phyloP scores from a whole-genome alignment of 92 coral and sea anemone species.

The Porites evermanni region DNA sequence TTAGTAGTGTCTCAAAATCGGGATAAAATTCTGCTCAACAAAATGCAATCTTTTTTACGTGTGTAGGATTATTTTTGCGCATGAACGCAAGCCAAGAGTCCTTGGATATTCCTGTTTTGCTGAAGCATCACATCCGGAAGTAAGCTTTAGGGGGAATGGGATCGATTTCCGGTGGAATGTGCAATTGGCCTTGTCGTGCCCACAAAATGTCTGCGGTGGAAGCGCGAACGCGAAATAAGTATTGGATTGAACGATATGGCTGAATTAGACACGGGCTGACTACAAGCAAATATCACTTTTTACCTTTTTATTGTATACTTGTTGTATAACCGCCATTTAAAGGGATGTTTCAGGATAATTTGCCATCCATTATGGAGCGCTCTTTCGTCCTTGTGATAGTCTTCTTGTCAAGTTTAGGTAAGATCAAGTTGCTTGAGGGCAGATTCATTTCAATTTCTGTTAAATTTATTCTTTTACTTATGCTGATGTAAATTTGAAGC shows the following conservation, averaged over 20 bases:
- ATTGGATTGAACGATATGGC: slow-evolving; percentile 1
- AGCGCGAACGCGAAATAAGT: background rate
- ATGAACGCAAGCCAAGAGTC: no score
- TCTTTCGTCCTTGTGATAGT: background rate
- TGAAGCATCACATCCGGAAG: slow-evolving; percentile 22
- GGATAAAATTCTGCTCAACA: no score
- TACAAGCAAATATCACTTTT: background rate
- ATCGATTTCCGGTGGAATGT: slow-evolving; percentile 25
- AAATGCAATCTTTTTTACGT: no score
- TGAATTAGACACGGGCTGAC: slow-evolving; percentile 6
- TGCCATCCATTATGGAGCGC: slow-evolving; percentile 11
- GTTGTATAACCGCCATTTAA: background rate
- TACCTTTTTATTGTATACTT: background rate
- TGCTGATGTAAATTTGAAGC: background rate
- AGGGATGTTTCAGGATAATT: background rate
- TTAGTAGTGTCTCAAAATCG: no score
- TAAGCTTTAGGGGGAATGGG: slow-evolving; percentile 26
- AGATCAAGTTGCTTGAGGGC: slow-evolving; percentile 18
- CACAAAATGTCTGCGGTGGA: background rate
- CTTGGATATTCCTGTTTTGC: no score
- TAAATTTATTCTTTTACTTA: background rate
- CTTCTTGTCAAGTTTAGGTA: slow-evolving; percentile 28
- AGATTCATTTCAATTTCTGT: background rate
- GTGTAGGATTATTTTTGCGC: no score
- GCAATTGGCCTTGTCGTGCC: slow-evolving; percentile 2